These are phyloP conservation scores for Glandiceps talaboti DNA, from an alignment of 53 echinoderm and acorn worm species.

Conservation along the genomic window DNA sequence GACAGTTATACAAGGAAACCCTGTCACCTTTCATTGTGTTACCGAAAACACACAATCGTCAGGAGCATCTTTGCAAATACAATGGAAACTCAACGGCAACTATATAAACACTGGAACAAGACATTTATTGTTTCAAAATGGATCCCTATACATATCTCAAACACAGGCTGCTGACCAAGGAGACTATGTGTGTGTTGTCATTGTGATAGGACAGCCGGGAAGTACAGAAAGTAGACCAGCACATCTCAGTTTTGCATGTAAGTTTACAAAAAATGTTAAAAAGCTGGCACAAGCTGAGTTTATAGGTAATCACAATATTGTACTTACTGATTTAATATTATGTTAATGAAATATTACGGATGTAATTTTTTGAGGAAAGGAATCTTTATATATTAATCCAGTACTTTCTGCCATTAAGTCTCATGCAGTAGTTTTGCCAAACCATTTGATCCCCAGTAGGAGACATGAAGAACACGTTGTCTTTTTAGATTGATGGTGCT, in stretches of 20 bases:
- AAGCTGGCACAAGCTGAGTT: neutral
- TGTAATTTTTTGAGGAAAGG: no score
- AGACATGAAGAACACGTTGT: no score
- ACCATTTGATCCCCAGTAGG: no score
- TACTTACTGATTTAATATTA: no score
- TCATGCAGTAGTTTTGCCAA: no score
- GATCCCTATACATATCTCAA: conserved; percentile 41
- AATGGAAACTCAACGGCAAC: conserved; percentile 52
- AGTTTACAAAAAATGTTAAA: conserved; percentile 27
- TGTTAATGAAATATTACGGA: no score
- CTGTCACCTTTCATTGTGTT: conserved; percentile 53
- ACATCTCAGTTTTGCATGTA: conserved; percentile 84
- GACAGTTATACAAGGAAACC: conserved; percentile 44
- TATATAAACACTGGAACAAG: conserved; percentile 16
- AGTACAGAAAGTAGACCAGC: conserved; percentile 41
- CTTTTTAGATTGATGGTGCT: no score
- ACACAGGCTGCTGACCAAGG: conserved; percentile 61
- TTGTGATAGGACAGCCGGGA: conserved; percentile 21
- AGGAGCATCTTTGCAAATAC: conserved; percentile 41
- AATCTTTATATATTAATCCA: no score
- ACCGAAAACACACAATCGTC: conserved; percentile 34
- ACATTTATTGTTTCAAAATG: conserved; percentile 52
- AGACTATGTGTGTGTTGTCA: conserved; percentile 51
- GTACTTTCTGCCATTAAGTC: no score
- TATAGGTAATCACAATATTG: no score